Base-by-base conservation (phyloP, 1,140 invertebrate genomes). In the Elymnias hypermnestra region DNA sequence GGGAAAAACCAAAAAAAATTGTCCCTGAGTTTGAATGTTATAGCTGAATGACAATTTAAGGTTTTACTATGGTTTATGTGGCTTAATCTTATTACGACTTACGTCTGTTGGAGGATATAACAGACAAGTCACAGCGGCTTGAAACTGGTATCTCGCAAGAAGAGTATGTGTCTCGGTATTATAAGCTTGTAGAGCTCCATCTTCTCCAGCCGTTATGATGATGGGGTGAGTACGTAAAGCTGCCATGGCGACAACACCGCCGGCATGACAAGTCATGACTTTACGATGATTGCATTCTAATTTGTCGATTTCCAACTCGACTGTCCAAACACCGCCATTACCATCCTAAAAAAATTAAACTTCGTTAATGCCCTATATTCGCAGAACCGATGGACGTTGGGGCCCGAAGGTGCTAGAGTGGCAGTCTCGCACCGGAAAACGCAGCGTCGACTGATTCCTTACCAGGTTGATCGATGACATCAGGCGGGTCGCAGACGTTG, bases 291-390 rank as follows among this genome's bases (percentile, higher is more conserved):
- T 67, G 0, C 92, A 89, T 5, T 78, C 79, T 29, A 76, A 59
- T 17, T 85, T 87, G 23, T 89, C 89, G n/a, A 91, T 91, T 18
- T 91, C 91, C 1, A 95, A 73, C 60, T 95, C 93, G 13, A 94
- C 88, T 25, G 89, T 85, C 94, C 94, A 97, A 14, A 96, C 89
- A 2, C 92, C 94, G 28, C 94, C 94, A 54, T 92, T 92, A 12
- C 91, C 92, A 87, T 96, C 94, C 92, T 94, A 41, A 42, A 55
- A n/a, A n/a, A n/a, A n/a, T n/a, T n/a, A n/a, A n/a, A n/a, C n/a
- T n/a, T n/a, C n/a, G n/a, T n/a, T n/a, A n/a, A n/a, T n/a, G n/a
- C n/a, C n/a, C n/a, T n/a, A n/a, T n/a, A n/a, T n/a, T n/a, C n/a
- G n/a, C n/a, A n/a, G n/a, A n/a, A n/a, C n/a, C n/a, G n/a, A n/a